Conservation (phyloP, 2,797 vertebrate species). For the Macroramphosus scolopax region DNA sequence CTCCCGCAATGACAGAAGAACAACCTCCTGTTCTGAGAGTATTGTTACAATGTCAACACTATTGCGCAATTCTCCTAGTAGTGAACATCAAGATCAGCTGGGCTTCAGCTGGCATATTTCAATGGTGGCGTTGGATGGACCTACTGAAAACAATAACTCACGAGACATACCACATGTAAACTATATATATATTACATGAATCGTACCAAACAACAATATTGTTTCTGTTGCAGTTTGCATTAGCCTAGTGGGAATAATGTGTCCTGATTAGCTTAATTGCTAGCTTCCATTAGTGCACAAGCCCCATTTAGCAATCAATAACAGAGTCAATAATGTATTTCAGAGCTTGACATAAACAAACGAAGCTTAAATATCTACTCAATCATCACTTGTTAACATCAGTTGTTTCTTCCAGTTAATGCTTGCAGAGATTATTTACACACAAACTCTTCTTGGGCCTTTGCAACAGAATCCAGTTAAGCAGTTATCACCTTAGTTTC, state of each 20-base stretch:
- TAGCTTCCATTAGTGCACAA: not conserved
- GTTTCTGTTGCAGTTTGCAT: not conserved
- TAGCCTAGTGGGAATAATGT: not conserved
- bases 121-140: conserved; percentile 1
- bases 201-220: too few species aligned
- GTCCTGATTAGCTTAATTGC: not conserved
- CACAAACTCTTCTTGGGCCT: not conserved
- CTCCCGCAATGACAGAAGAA: too few species aligned
- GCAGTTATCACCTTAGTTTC: not conserved
- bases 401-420: not conserved
- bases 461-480: not conserved
- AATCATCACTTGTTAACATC: not conserved
- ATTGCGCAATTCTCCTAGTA: conserved; percentile 7
- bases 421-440: not conserved
- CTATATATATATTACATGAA: too few species aligned
- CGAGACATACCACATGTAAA: too few species aligned
- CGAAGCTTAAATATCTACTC: conserved; percentile 1
- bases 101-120: conserved; percentile 16
- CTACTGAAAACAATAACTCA: conserved; percentile 3
- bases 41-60: conserved; percentile 9
- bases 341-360: conserved; percentile 3
- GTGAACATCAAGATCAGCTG: conserved; percentile 15
- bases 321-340: not conserved
- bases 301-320: not conserved
- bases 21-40: conserved; percentile 3